These are phyloP conservation scores for Hippocampus mohnikei DNA, from an alignment of 2,113 vertebrate species.

Conservation along the genomic window DNA sequence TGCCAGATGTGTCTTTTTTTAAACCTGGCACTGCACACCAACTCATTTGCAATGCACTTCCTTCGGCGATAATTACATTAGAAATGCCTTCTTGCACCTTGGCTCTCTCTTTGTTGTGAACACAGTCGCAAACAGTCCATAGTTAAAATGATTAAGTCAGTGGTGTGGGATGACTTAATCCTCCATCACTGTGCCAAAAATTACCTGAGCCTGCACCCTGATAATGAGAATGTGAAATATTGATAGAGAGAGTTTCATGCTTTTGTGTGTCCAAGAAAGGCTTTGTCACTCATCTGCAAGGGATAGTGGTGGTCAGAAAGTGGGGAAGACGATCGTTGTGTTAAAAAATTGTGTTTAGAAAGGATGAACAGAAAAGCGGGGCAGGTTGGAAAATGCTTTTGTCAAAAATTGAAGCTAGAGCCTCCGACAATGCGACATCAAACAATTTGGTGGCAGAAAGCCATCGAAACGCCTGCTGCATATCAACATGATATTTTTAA, in stretches of 20 bases:
- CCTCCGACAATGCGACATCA: no score
- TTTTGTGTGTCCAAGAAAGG: not conserved
- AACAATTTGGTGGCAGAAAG: no score
- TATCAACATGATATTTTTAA: no score
- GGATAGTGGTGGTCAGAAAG: not conserved
- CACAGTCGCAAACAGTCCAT: not conserved
- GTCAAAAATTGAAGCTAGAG: no score
- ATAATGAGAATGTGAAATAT: not conserved
- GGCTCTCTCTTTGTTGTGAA: not conserved
- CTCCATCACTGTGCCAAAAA: not conserved
- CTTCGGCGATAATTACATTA: not conserved
- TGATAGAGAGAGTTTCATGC: not conserved
- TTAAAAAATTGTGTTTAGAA: not conserved
- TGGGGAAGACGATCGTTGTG: not conserved
- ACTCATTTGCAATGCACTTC: not conserved
- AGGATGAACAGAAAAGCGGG: no score
- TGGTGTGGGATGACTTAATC: constrained; percentile 1
- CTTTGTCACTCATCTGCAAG: not conserved
- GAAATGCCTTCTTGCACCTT: not conserved
- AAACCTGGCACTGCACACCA: not conserved
- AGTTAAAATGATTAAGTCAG: not conserved
- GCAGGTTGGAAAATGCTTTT: no score
- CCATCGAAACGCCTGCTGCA: no score
- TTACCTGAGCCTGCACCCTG: not conserved
- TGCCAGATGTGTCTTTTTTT: not conserved